phyloP scores from a whole-genome alignment of 2,797 vertebrate species.

The Propithecus deckenii region DNA sequence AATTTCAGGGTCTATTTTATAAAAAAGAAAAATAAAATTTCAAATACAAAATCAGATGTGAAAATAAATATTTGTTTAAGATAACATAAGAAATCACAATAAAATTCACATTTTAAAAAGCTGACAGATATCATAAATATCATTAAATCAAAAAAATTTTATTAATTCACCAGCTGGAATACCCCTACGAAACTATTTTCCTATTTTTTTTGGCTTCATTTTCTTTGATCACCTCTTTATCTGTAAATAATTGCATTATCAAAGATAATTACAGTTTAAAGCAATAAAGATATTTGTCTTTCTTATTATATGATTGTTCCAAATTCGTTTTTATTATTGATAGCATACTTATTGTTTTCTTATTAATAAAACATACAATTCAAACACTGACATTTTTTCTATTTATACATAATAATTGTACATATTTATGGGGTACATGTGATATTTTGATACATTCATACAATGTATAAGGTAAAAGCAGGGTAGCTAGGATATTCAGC shows the following conservation, averaged over 20 bases:
- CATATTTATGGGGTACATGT: not conserved
- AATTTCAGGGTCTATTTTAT: not conserved
- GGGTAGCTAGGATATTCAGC: not conserved
- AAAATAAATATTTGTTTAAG: not conserved
- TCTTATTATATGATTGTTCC: not conserved
- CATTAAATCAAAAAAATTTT: not conserved
- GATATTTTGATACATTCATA: not conserved
- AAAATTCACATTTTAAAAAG: not conserved
- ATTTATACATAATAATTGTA: not conserved
- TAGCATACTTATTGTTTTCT: not conserved
- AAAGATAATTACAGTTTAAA: not conserved
- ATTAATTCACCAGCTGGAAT: not conserved
- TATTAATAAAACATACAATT: not conserved
- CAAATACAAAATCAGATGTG: not conserved
- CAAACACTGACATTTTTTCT: not conserved
- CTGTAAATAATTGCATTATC: not conserved
- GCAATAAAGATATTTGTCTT: not conserved
- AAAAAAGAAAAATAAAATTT: not conserved
- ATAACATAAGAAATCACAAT: not conserved
- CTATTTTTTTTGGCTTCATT: not conserved
- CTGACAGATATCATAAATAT: not conserved
- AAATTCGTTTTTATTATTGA: not conserved
- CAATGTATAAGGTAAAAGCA: not conserved
- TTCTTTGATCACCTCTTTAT: not conserved
- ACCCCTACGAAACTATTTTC: not conserved